These are phyloP conservation scores for Reinhardtius hippoglossoides DNA, from an alignment of 2,113 vertebrate genomes.

Conservation along the genomic window DNA sequence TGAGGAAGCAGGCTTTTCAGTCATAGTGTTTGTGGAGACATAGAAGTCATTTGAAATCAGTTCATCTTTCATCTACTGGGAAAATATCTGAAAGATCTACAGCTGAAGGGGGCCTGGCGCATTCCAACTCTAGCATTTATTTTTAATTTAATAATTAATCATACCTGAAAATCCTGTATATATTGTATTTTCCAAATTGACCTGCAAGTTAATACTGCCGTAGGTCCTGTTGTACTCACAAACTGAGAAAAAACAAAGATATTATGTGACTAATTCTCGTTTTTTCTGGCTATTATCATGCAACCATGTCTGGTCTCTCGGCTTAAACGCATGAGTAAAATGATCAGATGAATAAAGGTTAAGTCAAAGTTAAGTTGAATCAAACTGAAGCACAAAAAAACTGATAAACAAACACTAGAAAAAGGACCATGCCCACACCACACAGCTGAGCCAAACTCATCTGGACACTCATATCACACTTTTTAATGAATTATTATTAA, in stretches of 20 bases:
- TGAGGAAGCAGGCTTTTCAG: background rate
- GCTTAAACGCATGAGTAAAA: conserved; percentile 29
- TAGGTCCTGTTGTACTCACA: background rate
- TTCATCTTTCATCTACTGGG: background rate
- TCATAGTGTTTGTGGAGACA: conserved; percentile 23
- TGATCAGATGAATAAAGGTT: conserved; percentile 17
- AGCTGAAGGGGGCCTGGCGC: background rate
- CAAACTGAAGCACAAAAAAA: conserved; percentile 36
- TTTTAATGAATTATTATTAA: background rate
- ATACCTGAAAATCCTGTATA: too few species aligned
- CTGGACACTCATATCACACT: conserved; percentile 13
- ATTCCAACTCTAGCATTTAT: conserved; percentile 7
- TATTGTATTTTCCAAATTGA: too few species aligned
- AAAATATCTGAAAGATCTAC: background rate
- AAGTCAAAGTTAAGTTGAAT: conserved; percentile 13
- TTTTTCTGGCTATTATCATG: conserved; percentile 42
- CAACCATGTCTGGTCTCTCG: background rate
- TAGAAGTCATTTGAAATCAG: conserved; percentile 1
- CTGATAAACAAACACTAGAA: conserved; percentile 20
- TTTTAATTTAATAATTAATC: too few species aligned
- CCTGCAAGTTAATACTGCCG: background rate
- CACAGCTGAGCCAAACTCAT: conserved; percentile 68
- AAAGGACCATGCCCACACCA: conserved; percentile 67
- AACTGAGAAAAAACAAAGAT: conserved; percentile 1
- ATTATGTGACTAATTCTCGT: conserved; percentile 4